Conservation (phyloP, 2,797 vertebrate genomes). For the Ctenosaura bakeri region DNA sequence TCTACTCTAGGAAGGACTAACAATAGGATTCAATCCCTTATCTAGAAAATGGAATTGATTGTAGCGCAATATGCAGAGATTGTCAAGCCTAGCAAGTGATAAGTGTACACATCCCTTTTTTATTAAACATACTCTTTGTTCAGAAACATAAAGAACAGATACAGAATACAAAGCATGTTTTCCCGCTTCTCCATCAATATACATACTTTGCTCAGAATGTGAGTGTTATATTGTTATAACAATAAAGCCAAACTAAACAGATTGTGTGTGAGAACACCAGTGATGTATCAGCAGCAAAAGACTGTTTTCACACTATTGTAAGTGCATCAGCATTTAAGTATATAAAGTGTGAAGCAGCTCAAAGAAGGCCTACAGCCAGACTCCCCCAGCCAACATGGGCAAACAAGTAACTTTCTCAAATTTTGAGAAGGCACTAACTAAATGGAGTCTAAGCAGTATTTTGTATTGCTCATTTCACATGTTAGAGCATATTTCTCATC, state of each 20-base stretch:
- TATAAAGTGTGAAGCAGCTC: neutral
- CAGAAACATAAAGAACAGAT: neutral
- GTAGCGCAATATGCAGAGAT: neutral
- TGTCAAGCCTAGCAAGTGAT: neutral
- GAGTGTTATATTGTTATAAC: too few relatives aligned
- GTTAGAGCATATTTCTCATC: neutral
- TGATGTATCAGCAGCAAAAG: too few relatives aligned
- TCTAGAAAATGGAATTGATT: neutral
- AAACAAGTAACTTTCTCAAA: too few relatives aligned
- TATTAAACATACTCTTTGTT: neutral
- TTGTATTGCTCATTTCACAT: too few relatives aligned
- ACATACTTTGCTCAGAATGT: neutral
- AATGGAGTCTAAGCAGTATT: neutral
- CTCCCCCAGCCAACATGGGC: too few relatives aligned
- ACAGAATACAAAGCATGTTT: neutral
- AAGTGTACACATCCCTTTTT: neutral
- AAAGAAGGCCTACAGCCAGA: neutral
- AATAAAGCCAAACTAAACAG: too few relatives aligned
- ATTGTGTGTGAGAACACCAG: too few relatives aligned
- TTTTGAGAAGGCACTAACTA: neutral
- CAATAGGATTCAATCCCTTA: neutral
- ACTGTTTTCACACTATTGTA: too few relatives aligned
- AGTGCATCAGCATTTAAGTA: neutral
- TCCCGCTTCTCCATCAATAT: neutral
- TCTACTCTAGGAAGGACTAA: too few relatives aligned